phyloP scores from a whole-genome alignment of 2,113 vertebrate species.

The Tychaedon coryphoeus region DNA sequence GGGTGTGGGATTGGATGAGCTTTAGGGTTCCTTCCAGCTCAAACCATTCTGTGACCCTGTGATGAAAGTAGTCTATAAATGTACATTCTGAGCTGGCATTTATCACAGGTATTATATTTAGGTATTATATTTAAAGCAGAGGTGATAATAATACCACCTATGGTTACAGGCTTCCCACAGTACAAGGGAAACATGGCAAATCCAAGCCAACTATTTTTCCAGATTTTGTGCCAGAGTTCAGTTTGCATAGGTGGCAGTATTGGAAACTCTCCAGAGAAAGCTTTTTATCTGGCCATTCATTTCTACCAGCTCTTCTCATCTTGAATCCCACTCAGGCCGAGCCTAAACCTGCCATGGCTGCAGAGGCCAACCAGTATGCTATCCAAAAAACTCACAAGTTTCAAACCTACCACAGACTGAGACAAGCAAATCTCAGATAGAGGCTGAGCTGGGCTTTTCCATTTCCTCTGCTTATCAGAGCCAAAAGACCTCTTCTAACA shows the following conservation, averaged over 20 bases:
- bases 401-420: not conserved
- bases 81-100: not conserved
- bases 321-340: not conserved
- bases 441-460: not conserved
- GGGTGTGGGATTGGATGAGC: accelerated
- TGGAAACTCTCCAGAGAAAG: conserved; percentile 37
- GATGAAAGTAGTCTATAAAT: not conserved
- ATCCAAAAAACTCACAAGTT: not conserved
- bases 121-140: not conserved
- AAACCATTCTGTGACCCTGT: not conserved
- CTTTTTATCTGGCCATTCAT: conserved; percentile 19
- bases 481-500: not conserved
- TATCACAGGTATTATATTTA: not conserved
- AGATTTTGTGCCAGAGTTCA: conserved; percentile 21
- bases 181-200: not conserved
- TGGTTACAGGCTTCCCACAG: not conserved
- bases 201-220: not conserved
- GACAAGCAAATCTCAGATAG: not conserved
- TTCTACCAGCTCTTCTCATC: not conserved
- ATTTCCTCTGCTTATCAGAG: not conserved
- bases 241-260: conserved; percentile 49
- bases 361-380: not conserved
- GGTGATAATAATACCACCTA: not conserved
- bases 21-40: not conserved
- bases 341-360: not conserved